Evolutionary conservation across 1,140 invertebrate species (phyloP).

Genomic region (Octopus sinensis): DNA sequence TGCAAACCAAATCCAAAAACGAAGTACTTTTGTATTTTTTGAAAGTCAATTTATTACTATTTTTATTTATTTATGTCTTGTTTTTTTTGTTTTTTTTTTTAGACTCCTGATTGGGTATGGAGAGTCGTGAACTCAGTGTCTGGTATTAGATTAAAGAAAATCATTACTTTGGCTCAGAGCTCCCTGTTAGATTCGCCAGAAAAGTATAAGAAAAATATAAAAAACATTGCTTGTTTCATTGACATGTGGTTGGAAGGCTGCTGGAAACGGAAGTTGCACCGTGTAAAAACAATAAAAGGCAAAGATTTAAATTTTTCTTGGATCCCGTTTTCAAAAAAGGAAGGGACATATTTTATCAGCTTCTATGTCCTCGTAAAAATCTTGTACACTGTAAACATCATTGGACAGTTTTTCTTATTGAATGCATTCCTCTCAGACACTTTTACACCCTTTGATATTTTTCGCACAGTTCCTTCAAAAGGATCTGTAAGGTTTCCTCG

Average conservation of each 20-base stretch:
- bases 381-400: conserved; percentile 40
- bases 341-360: conserved; percentile 58
- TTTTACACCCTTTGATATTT: conserved; percentile 54
- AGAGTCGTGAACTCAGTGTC: conserved; percentile 37
- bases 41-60: too few species aligned
- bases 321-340: conserved; percentile 52
- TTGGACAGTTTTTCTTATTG: conserved; percentile 43
- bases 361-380: conserved; percentile 53
- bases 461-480: conserved; percentile 56
- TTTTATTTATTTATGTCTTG: too few species aligned
- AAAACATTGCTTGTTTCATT: conserved; percentile 39
- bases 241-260: conserved; percentile 41
- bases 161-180: conserved; percentile 67
- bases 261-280: conserved; percentile 34
- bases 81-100: conserved; percentile 88
- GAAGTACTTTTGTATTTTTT: too few species aligned
- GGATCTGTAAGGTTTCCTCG: conserved; percentile 57
- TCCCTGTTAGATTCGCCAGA: conserved; percentile 35
- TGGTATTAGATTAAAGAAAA: conserved; percentile 43
- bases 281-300: conserved; percentile 32
- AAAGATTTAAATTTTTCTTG: conserved; percentile 37
- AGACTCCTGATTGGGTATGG: conserved; percentile 72
- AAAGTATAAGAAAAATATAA: conserved; percentile 33
- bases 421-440: conserved; percentile 46
- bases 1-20: too few species aligned